Conservation (phyloP, 1,140 invertebrate species). For the Meloidogyne hapla region DNA sequence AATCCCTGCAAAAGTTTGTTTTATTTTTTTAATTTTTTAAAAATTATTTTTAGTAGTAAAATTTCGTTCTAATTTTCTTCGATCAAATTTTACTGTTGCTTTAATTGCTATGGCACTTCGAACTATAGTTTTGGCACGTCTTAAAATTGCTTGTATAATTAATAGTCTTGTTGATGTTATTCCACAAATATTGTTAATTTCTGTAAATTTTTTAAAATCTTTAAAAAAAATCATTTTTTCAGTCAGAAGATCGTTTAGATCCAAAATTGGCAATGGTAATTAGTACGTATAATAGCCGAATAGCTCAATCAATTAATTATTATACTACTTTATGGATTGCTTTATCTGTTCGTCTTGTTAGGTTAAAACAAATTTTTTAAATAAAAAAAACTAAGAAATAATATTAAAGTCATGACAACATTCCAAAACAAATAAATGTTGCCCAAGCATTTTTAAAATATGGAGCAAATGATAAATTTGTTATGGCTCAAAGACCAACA, state of each 20-base stretch:
- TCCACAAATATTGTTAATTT: conserved; percentile 37
- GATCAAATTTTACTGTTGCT: conserved; percentile 43
- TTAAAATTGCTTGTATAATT: conserved; percentile 39
- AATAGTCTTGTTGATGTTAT: conserved; percentile 33
- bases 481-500: not conserved
- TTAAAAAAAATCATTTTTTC: not conserved
- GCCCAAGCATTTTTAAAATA: conserved; percentile 24
- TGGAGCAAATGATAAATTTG: conserved; percentile 2
- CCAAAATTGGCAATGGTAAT: conserved; percentile 37
- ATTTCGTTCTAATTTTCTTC: conserved; percentile 32
- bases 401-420: conserved; percentile 7
- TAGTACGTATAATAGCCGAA: conserved; percentile 21
- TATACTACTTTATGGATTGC: conserved; percentile 37
- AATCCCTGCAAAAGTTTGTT: conserved; percentile 36
- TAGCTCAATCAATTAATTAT: conserved; percentile 33
- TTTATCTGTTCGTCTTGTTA: conserved; percentile 32
- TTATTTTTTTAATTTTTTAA: conserved; percentile 33
- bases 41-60: conserved; percentile 31
- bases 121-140: conserved; percentile 35
- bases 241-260: conserved; percentile 25
- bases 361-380: conserved; percentile 19
- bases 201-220: conserved; percentile 10
- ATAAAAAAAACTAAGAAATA: no score
- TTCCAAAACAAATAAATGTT: conserved; percentile 13
- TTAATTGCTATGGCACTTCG: conserved; percentile 35